Percentiles rank a stretch among this genome's conserved stretches.
phyloP scores from a whole-genome alignment of 2,113 vertebrate species.

The Recurvirostra avosetta region DNA sequence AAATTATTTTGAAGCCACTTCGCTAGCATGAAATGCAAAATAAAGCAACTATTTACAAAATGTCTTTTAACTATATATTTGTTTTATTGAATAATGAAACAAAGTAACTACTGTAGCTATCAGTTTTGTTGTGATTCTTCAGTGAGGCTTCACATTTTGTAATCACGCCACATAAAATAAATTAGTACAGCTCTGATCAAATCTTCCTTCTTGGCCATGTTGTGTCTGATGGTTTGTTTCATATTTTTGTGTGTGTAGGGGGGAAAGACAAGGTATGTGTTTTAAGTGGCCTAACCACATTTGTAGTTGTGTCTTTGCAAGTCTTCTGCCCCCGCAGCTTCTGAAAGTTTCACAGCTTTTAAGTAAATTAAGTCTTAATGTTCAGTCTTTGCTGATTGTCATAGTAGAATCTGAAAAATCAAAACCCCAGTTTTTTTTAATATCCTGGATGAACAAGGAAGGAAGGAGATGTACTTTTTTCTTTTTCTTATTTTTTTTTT shows the following conservation, averaged over 20 bases:
- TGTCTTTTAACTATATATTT: not conserved
- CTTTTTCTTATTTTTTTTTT: too few species aligned
- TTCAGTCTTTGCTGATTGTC: not conserved
- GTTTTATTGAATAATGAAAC: not conserved
- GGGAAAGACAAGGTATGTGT: not conserved
- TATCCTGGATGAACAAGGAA: not conserved
- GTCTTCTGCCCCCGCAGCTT: not conserved
- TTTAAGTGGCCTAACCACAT: conserved; percentile 47
- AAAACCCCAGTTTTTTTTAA: not conserved
- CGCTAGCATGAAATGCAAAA: not conserved
- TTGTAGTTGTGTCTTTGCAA: not conserved
- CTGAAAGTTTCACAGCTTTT: not conserved
- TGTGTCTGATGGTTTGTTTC: not conserved
- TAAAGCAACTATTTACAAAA: not conserved
- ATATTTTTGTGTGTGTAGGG: not conserved
- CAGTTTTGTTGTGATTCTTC: not conserved
- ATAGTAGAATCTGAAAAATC: not conserved
- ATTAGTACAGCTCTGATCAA: not conserved
- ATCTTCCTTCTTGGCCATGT: not conserved
- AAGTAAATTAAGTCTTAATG: not conserved
- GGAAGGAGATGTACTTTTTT: not conserved
- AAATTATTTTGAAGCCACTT: not conserved
- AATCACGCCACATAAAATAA: not conserved
- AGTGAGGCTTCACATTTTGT: not conserved
- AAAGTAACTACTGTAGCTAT: not conserved